Conservation (phyloP, 1,140 invertebrate species). For the Hermetia illucens region DNA sequence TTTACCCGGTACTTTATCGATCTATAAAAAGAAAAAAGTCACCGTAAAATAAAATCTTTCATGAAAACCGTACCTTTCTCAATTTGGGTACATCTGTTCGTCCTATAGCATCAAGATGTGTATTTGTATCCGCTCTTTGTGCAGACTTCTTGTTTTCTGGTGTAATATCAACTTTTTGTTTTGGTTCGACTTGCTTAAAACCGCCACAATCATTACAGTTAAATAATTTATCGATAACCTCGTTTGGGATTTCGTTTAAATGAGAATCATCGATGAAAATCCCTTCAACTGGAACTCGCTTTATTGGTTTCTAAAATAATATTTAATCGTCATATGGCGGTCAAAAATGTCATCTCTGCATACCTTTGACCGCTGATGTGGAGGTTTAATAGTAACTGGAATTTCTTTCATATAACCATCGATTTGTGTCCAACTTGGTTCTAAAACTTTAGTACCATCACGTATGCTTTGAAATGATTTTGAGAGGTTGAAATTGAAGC, state of each 20-base stretch:
- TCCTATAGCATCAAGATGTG: background rate
- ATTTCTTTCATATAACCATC: conserved; percentile 38
- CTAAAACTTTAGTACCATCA: conserved; percentile 12
- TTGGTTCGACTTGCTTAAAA: conserved; percentile 17
- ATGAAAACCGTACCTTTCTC: background rate
- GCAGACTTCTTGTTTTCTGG: background rate
- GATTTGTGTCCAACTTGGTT: conserved; percentile 27
- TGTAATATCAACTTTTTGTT: background rate
- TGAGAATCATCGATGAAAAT: conserved; percentile 28
- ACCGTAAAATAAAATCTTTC: background rate
- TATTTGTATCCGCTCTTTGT: background rate
- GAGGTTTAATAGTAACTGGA: conserved; percentile 40
- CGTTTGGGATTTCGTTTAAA: conserved; percentile 21
- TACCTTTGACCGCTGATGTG: conserved; percentile 48
- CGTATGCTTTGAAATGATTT: conserved; percentile 6
- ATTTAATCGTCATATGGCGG: too few species aligned
- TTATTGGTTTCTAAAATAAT: conserved; percentile 35
- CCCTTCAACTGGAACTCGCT: conserved; percentile 37
- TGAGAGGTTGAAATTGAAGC: background rate
- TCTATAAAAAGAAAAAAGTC: background rate
- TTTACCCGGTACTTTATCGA: conserved; percentile 8
- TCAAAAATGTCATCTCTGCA: conserved; percentile 7
- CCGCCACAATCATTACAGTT: conserved; percentile 20
- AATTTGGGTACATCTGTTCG: background rate
- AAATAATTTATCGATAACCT: conserved; percentile 27